Conservation (phyloP, 2,888 invertebrate species). For the Julus scanicus region DNA sequence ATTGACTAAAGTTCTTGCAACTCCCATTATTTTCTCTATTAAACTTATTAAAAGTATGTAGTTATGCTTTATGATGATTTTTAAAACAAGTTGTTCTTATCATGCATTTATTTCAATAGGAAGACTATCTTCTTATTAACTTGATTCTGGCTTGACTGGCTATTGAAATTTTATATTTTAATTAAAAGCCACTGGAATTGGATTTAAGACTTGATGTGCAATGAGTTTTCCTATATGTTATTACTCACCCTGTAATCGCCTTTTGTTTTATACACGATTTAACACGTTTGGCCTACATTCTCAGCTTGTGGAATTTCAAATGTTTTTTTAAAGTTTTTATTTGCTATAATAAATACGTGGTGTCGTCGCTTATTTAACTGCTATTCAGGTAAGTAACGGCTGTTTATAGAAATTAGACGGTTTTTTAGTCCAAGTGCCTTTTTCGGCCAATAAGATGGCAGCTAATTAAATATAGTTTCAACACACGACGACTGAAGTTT, state of each 20-base stretch:
- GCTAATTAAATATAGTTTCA: not conserved
- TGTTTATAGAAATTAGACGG: not conserved
- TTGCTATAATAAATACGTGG: not conserved
- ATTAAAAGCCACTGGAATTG: no score
- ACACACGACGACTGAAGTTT: not conserved
- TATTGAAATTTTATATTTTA: no score
- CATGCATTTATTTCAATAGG: no score
- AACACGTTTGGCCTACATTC: constrained; percentile 42
- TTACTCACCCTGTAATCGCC: constrained; percentile 17
- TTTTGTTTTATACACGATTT: not conserved
- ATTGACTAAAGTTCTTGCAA: no score
- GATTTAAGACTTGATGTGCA: not conserved
- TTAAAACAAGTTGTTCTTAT: not conserved
- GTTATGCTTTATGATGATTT: not conserved
- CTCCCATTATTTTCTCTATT: not conserved
- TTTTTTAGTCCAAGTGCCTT: not conserved
- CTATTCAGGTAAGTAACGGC: not conserved
- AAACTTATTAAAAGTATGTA: not conserved
- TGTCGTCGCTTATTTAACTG: constrained; percentile 32
- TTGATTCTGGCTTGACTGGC: no score
- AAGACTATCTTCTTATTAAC: no score
- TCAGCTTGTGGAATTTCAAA: constrained; percentile 1
- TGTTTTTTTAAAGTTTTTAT: not conserved
- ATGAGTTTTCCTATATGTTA: not conserved
- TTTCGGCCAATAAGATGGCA: not conserved